Base-by-base conservation (phyloP, 2,797 vertebrate genomes). In the Sebastes jordani region DNA sequence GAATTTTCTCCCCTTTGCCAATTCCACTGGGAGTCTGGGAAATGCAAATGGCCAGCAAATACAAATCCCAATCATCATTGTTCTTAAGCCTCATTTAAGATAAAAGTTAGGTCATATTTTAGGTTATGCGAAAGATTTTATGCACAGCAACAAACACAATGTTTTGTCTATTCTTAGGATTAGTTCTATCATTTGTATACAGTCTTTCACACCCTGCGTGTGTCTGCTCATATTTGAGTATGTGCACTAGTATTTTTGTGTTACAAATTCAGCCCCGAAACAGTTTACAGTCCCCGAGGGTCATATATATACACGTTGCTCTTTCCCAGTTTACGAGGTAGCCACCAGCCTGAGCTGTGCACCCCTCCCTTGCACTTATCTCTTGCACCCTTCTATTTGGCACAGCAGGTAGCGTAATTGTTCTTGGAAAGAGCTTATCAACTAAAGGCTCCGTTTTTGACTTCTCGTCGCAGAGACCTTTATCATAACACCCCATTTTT, bases 351-450 rank as follows among this genome's bases (percentile, higher is more conserved):
- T 82, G 78, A 58, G 74, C 83, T 22, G 10, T 81, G 69, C 76
- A 55, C 76, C 63, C 73, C 85, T 86, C 74, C 77, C 52, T 85
- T 68, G 85, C 88, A 91, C 90, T 88, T 90, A 93, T 91, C 88
- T 93, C 80, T 62, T 78, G 55, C 81, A 90, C 82, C 83, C 87
- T 83, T 89, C 81, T 81, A 92, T 92, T 93, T 93, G 89, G 83
- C 90, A 86, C 90, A 92, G 91, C 86, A 87, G 90, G 93, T 80
- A 86, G 81, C 23, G 73, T 84, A 89, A 93, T 88, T 91, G 91
- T 92, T 92, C 89, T 82, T 83, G 75, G 87, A 92, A 88, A 73
- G 80, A 78, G 85, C 76, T 81, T 83, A 81, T 91, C 88, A 87
- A 85, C 72, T 25, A 79, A 76, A 89, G 65, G 68, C 85, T 86